Evolutionary conservation across 2,797 vertebrate genomes (phyloP), one percentile per base, ranked within the genome.

Genomic region (Urocyon cinereoargenteus): DNA sequence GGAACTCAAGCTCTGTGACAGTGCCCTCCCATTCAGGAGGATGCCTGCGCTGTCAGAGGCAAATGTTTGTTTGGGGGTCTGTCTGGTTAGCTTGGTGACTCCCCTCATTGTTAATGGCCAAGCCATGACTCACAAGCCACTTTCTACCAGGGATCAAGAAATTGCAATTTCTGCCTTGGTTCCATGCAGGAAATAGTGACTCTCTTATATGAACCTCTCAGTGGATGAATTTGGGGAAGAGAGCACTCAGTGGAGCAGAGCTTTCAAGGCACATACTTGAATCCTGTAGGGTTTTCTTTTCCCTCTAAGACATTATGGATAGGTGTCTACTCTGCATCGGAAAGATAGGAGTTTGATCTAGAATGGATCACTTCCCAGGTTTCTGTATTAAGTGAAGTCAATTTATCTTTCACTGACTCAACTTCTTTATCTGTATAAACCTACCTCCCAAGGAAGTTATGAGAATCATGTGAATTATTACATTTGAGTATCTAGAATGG

Each of bases 341-440:
- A 86, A 89, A 96, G 83, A 72, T 68, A 90, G 51, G 24, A 24
- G 0, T 64, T 51, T 68, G 62, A 90, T 86, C 31, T 75, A 83
- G 73, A 34, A 91, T 34, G 13, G 68, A 73, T 40, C 12, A 55
- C 45, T 91, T 93, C 8, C 21, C 31, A 61, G n/a, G 7, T 12
- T 86, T 94, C 68, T 36, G 49, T 86, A 87, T 84, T 91, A 91
- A 89, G 57, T 57, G 24, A 88, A 66, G 51, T 95, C 45, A 85
- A 0, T 70, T 72, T 68, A 77, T 15, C 26, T 75, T 49, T 83
- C 51, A 75, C 72, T 49, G 79, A 86, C 15, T 34, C 64, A 66
- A 34, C 55, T 78, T 92, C n/a, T 75, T 88, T 73, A 90, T n/a
- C 73, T 70, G 28, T 86, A 85, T 84, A 96, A 85, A 68, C 26